Conservation (phyloP, 2,888 invertebrate genomes). For the Drosophila conformis region DNA sequence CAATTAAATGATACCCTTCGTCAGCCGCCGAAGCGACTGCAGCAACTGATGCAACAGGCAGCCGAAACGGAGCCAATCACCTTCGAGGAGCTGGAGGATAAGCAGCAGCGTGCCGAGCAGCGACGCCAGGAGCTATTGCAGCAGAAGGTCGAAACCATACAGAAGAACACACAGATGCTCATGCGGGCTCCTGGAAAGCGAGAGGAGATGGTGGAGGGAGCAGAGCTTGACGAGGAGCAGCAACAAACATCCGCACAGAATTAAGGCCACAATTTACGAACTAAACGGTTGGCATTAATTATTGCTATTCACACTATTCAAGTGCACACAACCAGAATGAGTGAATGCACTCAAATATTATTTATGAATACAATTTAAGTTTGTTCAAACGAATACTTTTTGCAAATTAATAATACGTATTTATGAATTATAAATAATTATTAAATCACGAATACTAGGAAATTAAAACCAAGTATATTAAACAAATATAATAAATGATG, state of each 20-base stretch:
- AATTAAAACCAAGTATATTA: neutral
- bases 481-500: neutral
- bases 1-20: constrained; percentile 70
- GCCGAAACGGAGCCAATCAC: constrained; percentile 85
- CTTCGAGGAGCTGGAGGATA: constrained; percentile 89
- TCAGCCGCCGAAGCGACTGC: constrained; percentile 89
- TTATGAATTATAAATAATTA: neutral
- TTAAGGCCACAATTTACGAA: neutral
- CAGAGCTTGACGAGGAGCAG: neutral
- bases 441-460: neutral
- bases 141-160: constrained; percentile 76
- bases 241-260: neutral
- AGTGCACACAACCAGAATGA: neutral
- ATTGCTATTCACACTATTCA: neutral
- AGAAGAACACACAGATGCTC: constrained; percentile 85
- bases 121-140: constrained; percentile 87
- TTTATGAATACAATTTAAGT: neutral
- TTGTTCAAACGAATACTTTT: neutral
- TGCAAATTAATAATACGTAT: neutral
- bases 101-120: constrained; percentile 90
- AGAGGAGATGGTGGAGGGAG: constrained; percentile 65
- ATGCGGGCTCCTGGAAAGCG: constrained; percentile 79
- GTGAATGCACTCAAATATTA: neutral
- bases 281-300: neutral
- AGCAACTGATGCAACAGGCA: constrained; percentile 87